A percentile compares a stretch with the other conserved stretches of the same genome.
phyloP scores from a whole-genome alignment of 2,797 vertebrate species.

The Rhynchotus rufescens region DNA sequence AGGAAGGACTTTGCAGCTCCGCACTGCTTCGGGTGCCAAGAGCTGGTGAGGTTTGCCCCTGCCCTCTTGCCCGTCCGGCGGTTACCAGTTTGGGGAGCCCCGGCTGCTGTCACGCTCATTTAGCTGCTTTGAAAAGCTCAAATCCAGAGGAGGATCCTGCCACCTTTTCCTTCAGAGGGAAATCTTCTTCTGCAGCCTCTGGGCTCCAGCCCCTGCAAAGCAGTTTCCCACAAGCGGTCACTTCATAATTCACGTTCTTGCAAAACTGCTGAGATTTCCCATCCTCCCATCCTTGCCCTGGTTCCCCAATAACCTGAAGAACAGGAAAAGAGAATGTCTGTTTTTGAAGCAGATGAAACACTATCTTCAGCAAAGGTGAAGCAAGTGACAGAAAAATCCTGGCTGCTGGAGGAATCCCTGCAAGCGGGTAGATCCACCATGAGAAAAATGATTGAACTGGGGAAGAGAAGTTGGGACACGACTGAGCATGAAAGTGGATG shows the following conservation, averaged over 20 bases:
- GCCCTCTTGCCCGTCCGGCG: neutral
- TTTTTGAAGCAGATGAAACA: neutral
- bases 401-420: neutral
- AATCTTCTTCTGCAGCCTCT: neutral
- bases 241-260: neutral
- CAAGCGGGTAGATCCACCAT: accelerated
- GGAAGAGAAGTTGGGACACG: neutral
- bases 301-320: neutral
- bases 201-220: neutral
- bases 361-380: neutral
- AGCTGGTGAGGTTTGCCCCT: neutral
- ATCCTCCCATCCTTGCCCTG: neutral
- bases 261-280: neutral
- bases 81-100: neutral
- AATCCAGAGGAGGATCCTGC: neutral
- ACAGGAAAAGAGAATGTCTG: neutral
- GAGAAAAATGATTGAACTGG: accelerated
- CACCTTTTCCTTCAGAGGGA: accelerated
- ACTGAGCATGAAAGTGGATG: accelerated
- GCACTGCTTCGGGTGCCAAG: neutral
- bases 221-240: neutral
- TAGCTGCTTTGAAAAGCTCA: no score
- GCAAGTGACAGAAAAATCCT: neutral
- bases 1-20: neutral
- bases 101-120: neutral